phyloP scores from a whole-genome alignment of 1,140 invertebrate genomes.

The Centruroides sculpturatus region DNA sequence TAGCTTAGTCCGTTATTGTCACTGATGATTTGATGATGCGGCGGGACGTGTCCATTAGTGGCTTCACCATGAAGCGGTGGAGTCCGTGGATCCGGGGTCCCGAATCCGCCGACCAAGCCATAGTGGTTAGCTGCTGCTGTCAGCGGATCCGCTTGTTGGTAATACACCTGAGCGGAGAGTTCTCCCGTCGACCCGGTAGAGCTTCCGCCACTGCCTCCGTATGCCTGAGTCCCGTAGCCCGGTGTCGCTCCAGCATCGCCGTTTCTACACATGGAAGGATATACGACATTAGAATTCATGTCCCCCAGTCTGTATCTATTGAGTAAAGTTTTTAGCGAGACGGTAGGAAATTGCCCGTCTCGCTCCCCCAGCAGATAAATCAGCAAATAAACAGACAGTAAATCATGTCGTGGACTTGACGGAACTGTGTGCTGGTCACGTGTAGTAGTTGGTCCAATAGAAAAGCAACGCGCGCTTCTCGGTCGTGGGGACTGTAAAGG shows the following conservation, averaged over 20 bases:
- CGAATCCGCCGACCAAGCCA: slow-evolving; percentile 5
- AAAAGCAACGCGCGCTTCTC: too few relatives aligned
- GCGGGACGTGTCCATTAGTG: slow-evolving; percentile 1
- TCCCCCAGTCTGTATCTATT: neutral
- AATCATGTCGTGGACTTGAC: too few relatives aligned
- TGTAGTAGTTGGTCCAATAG: too few relatives aligned
- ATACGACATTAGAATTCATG: slow-evolving; percentile 15
- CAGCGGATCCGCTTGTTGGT: slow-evolving; percentile 4
- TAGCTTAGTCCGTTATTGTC: slow-evolving; percentile 73
- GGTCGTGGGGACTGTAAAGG: too few relatives aligned
- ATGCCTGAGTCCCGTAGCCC: neutral
- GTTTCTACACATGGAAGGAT: slow-evolving; percentile 12
- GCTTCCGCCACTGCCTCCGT: slow-evolving; percentile 4
- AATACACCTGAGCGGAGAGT: neutral
- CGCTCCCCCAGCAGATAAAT: too few relatives aligned
- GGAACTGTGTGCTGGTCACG: too few relatives aligned
- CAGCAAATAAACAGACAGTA: too few relatives aligned
- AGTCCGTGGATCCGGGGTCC: slow-evolving; percentile 3
- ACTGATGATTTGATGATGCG: slow-evolving; percentile 47
- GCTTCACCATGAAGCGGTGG: slow-evolving; percentile 8
- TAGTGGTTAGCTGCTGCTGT: slow-evolving; percentile 6
- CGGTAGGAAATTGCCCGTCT: too few relatives aligned
- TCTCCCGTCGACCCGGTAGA: neutral
- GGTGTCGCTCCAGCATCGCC: slow-evolving; percentile 2
- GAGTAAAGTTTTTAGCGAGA: too few relatives aligned